These are phyloP conservation scores for Allophyes oxyacanthae DNA, from an alignment of 2,888 invertebrate species.

Conservation along the genomic window DNA sequence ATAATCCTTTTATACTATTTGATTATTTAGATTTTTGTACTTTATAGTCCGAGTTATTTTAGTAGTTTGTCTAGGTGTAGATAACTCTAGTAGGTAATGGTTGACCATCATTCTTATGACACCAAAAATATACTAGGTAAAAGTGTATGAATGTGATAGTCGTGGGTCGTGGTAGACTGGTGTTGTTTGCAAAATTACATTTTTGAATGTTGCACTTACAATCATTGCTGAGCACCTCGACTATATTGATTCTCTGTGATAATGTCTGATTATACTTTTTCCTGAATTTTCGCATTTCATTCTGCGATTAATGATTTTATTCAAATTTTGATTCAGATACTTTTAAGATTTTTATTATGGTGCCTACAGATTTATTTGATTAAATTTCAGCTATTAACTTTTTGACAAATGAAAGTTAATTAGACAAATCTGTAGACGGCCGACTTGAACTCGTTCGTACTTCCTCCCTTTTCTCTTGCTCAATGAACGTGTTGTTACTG, in stretches of 20 bases:
- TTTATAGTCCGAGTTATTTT: constrained; percentile 46
- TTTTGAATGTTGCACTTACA: constrained; percentile 67
- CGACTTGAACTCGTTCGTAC: constrained; percentile 30
- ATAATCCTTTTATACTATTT: constrained; percentile 53
- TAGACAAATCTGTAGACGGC: constrained; percentile 27
- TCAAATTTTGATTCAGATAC: constrained; percentile 30
- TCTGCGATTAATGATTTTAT: constrained; percentile 55
- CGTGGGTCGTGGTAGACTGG: constrained; percentile 58
- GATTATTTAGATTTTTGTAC: constrained; percentile 54
- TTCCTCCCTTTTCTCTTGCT: constrained; percentile 63
- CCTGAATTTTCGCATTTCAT: constrained; percentile 61
- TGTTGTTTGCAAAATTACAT: constrained; percentile 62
- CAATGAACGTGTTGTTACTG: constrained; percentile 59
- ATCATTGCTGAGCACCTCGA: constrained; percentile 69
- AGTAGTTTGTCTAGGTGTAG: constrained; percentile 52
- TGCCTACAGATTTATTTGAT: constrained; percentile 28
- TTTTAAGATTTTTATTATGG: constrained; percentile 20
- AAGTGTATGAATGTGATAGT: constrained; percentile 75
- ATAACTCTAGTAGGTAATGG: constrained; percentile 55
- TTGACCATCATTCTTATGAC: constrained; percentile 67
- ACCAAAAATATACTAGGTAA: constrained; percentile 78
- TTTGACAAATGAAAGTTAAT: constrained; percentile 24
- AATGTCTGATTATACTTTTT: constrained; percentile 65
- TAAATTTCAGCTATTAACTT: background rate
- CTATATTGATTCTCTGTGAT: constrained; percentile 77